Conservation (phyloP, 2,113 vertebrate species). For the Ancistrus triradiatus region DNA sequence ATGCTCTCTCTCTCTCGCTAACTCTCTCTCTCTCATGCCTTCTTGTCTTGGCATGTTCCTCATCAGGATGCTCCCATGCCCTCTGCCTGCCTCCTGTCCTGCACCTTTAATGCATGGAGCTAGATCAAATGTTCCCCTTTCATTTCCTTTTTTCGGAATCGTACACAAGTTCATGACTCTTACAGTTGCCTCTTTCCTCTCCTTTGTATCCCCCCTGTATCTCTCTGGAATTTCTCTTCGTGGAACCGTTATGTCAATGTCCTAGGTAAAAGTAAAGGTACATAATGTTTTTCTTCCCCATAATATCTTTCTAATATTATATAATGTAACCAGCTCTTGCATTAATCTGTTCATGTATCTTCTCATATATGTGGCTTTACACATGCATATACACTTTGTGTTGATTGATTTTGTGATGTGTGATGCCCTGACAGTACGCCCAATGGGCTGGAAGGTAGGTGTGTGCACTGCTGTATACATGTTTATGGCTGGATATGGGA, state of each 20-base stretch:
- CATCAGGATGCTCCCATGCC: constrained; percentile 17
- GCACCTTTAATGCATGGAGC: constrained; percentile 41
- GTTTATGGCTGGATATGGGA: constrained; percentile 11
- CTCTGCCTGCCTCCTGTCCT: constrained; percentile 34
- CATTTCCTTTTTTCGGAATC: constrained; percentile 45
- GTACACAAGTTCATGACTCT: constrained; percentile 45
- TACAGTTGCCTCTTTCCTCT: constrained; percentile 51
- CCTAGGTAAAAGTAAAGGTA: constrained; percentile 95
- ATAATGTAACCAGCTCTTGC: constrained; percentile 40
- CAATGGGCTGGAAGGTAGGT: constrained; percentile 66
- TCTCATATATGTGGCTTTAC: constrained; percentile 38
- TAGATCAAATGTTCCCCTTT: constrained; percentile 36
- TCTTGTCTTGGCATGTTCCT: constrained; percentile 41
- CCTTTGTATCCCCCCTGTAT: constrained; percentile 46
- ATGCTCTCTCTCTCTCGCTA: constrained; percentile 37
- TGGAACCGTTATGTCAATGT: constrained; percentile 86
- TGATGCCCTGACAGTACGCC: constrained; percentile 27
- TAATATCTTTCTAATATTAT: constrained; percentile 22
- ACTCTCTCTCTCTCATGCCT: constrained; percentile 31
- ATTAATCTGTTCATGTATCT: constrained; percentile 34
- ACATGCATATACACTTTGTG: constrained; percentile 41
- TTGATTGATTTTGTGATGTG: constrained; percentile 22
- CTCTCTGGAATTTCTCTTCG: constrained; percentile 56
- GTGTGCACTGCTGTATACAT: constrained; percentile 32
- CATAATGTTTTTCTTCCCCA: constrained; percentile 68